Base-by-base conservation (phyloP, 2,888 invertebrate species). In the Brachypterus glaber region DNA sequence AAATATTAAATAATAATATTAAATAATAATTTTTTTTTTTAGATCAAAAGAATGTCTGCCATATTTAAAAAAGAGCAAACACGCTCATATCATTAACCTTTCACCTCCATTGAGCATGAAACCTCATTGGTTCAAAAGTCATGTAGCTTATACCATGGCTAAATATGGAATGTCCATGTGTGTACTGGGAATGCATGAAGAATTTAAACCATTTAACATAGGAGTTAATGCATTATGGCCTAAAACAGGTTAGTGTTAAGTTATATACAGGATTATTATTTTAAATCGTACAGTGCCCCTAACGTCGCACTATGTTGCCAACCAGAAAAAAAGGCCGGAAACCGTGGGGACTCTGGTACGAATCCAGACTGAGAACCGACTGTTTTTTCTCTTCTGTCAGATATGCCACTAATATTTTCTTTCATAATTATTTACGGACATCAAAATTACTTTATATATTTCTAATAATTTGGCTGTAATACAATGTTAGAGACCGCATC, bases 161-260 rank as follows among this genome's bases (percentile, higher is more conserved):
- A 97, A 97, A 62, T 97, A 92, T 63, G 96, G 95, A 14, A 96
- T 96, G 96, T 93, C 93, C 0, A 89, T 97, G 91, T 96, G 95
- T 64, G 93, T 88, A 2, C 70, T 97, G 9, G 96, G 97, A 11
- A 93, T 96, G 91, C 77, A 92, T n/a, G 87, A 84, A 46, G 97
- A 97, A 68, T 87, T 95, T 57, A 80, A 76, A 53, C 72, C 74
- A 0, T 74, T 76, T 49, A 82, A 83, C 40, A 82, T 97, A 45
- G 92, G 84, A 11, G 93, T 96, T 8, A 97, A 97, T 67, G 92
- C 95, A 0, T 72, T 97, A 1, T 97, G 97, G 97, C 97, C 97
- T 1, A 79, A 77, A 60, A 95, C 93, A 50, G 84, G 87, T 87
- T 61, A 49, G n/a, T n/a, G n/a, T n/a, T n/a, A n/a, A n/a, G n/a